These are phyloP conservation scores for Drosophila macrospina DNA, from an alignment of 2,888 invertebrate species.

Conservation along the genomic window DNA sequence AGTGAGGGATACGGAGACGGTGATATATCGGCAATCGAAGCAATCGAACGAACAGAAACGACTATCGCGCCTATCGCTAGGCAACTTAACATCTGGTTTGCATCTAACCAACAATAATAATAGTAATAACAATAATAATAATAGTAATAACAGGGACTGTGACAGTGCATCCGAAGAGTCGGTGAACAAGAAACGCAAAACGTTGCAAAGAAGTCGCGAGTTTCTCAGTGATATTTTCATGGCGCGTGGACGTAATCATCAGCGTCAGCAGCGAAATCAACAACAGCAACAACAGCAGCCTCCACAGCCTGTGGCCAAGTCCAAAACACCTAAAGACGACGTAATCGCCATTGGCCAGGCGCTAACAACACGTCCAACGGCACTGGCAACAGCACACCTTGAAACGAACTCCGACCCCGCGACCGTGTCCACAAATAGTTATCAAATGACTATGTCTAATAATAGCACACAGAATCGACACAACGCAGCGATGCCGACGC, in stretches of 20 bases:
- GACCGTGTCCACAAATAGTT: constrained; percentile 78
- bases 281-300: constrained; percentile 56
- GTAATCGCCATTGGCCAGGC: constrained; percentile 60
- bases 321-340: constrained; percentile 40
- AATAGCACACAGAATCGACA: constrained; percentile 77
- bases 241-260: constrained; percentile 85
- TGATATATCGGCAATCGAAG: constrained; percentile 59
- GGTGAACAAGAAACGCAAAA: constrained; percentile 63
- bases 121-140: constrained; percentile 16
- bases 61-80: constrained; percentile 73
- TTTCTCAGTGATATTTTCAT: constrained; percentile 84
- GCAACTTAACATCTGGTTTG: constrained; percentile 51
- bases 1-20: constrained; percentile 22
- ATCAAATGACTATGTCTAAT: constrained; percentile 85
- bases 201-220: constrained; percentile 79
- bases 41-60: constrained; percentile 68
- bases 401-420: constrained; percentile 83
- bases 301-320: constrained; percentile 36
- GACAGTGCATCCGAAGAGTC: constrained; percentile 22
- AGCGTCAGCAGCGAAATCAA: constrained; percentile 76
- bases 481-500: constrained; percentile 24
- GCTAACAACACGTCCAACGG: constrained; percentile 31
- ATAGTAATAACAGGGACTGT: constrained; percentile 3
- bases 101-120: constrained; percentile 32
- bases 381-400: constrained; percentile 78